These are phyloP conservation scores for Cromileptes altivelis DNA, from an alignment of 2,113 vertebrate species.

Conservation along the genomic window DNA sequence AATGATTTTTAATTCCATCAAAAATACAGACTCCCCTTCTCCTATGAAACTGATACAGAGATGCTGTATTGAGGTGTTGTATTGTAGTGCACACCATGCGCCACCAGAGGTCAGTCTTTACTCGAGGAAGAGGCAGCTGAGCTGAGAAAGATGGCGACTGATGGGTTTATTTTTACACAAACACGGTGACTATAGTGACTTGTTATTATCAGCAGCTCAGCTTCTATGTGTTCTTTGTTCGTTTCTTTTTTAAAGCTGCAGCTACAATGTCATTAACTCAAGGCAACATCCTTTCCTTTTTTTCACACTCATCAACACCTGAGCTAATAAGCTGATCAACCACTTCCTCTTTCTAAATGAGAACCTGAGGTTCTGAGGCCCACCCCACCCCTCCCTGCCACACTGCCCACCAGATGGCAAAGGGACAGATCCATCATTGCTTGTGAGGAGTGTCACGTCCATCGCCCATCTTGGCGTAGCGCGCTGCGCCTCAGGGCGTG, in stretches of 20 bases:
- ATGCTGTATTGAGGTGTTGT: too few relatives aligned
- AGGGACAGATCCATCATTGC: conserved; percentile 60
- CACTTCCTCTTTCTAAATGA: neutral
- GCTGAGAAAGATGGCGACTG: too few relatives aligned
- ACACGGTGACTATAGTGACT: too few relatives aligned
- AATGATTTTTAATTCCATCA: too few relatives aligned
- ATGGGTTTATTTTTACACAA: too few relatives aligned
- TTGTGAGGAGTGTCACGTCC: conserved; percentile 63
- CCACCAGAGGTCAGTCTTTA: too few relatives aligned
- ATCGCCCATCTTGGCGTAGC: conserved; percentile 40
- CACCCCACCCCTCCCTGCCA: conserved; percentile 15
- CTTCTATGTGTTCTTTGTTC: too few relatives aligned
- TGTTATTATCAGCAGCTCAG: too few relatives aligned
- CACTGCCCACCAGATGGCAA: conserved; percentile 67
- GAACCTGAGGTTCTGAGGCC: neutral
- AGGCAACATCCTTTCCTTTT: neutral
- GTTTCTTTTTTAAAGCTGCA: neutral
- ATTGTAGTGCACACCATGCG: too few relatives aligned
- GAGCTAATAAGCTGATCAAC: conserved; percentile 6
- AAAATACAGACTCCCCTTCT: too few relatives aligned
- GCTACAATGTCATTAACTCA: neutral
- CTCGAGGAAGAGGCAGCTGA: too few relatives aligned
- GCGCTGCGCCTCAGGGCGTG: conserved; percentile 53
- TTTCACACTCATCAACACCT: conserved; percentile 36
- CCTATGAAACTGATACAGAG: too few relatives aligned